phyloP scores from a whole-genome alignment of 2,888 invertebrate genomes.

The Octodonta nipae region DNA sequence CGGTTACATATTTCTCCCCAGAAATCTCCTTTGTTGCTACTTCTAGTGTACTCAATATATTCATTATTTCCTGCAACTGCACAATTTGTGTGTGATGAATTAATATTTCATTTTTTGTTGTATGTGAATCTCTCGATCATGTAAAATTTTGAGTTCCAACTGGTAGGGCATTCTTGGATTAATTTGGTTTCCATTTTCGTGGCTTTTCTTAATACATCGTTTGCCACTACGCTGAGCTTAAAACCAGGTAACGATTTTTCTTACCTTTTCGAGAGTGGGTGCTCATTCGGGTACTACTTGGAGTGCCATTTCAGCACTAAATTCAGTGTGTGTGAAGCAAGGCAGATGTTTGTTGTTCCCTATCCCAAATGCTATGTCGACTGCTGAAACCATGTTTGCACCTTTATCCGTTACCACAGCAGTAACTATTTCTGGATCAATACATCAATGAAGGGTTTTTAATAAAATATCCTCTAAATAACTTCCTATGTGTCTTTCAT shows the following conservation, averaged over 20 bases:
- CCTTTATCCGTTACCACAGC: conserved; percentile 6
- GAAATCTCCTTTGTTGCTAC: conserved; percentile 26
- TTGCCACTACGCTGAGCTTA: conserved; percentile 7
- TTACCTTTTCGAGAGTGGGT: conserved; percentile 3
- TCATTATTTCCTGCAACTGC: conserved; percentile 17
- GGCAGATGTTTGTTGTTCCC: conserved; percentile 11
- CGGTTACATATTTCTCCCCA: conserved; percentile 23
- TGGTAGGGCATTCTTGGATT: conserved; percentile 20
- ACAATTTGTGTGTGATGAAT: conserved; percentile 13
- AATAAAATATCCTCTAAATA: conserved; percentile 6
- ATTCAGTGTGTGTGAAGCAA: conserved; percentile 15
- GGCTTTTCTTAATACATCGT: conserved; percentile 6
- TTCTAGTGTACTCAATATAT: conserved; percentile 22
- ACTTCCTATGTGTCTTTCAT: conserved; percentile 8
- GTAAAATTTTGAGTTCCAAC: conserved; percentile 23
- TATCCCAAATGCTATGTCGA: conserved; percentile 5
- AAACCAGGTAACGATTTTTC: conserved; percentile 9
- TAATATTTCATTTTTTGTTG: conserved; percentile 8
- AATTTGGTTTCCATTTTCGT: conserved; percentile 9
- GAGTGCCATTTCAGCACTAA: conserved; percentile 10
- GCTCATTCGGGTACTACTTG: conserved; percentile 2
- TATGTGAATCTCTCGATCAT: conserved; percentile 24
- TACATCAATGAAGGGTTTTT: conserved; percentile 10
- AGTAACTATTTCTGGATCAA: conserved; percentile 11
- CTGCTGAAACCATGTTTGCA: conserved; percentile 5